phyloP scores from a whole-genome alignment of 2,797 vertebrate genomes.

The Artibeus lituratus region DNA sequence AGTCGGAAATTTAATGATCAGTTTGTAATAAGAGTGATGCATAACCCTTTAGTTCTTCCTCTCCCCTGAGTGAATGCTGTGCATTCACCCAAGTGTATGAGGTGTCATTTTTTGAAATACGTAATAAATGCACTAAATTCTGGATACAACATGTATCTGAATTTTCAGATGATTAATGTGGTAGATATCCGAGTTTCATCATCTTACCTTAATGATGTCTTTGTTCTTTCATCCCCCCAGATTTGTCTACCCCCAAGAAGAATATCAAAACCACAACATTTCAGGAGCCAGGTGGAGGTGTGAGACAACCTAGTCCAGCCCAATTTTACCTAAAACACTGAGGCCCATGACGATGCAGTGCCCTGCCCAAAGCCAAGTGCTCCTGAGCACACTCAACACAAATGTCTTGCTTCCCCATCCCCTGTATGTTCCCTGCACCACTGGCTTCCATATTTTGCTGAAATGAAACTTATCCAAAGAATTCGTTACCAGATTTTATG shows the following conservation, averaged over 20 bases:
- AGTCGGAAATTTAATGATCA: background rate
- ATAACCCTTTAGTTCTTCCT: background rate
- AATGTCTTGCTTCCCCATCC: background rate
- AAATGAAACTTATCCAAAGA: background rate
- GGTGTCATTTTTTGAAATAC: background rate
- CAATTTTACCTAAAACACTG: background rate
- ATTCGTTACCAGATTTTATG: background rate
- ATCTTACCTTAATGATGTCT: background rate
- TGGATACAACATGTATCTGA: background rate
- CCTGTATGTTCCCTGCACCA: background rate
- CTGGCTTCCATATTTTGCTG: background rate
- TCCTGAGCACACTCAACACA: background rate
- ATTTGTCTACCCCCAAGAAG: background rate
- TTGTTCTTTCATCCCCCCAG: background rate
- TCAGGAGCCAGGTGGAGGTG: background rate
- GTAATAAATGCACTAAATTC: background rate
- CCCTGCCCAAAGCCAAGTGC: background rate
- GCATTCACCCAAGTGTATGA: background rate
- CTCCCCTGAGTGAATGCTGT: background rate
- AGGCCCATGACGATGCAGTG: background rate
- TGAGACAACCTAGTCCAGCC: background rate
- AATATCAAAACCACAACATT: background rate
- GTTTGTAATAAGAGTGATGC: background rate
- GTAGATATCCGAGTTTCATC: background rate
- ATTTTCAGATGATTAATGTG: background rate